Percentiles rank a stretch among this genome's conserved stretches.
These are phyloP conservation scores for Caenorhabditis wallacei DNA, from an alignment of 2,888 invertebrate species.

Conservation along the genomic window DNA sequence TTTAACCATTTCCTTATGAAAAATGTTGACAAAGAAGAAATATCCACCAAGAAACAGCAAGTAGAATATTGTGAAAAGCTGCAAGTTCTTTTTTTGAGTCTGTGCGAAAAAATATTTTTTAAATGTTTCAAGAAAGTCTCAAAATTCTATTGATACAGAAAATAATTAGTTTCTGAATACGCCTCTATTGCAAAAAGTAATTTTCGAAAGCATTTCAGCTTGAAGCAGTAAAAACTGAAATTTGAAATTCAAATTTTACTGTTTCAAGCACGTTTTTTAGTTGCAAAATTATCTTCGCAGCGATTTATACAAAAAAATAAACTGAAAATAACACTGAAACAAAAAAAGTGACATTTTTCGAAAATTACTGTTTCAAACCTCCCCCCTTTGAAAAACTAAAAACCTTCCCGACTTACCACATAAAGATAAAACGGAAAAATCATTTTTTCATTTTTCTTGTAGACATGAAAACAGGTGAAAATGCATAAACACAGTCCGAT, in stretches of 20 bases:
- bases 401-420: slow-evolving; percentile 56
- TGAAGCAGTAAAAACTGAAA: too few species aligned
- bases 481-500: slow-evolving; percentile 46
- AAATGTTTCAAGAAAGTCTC: neutral
- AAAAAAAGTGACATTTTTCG: neutral
- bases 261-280: too few species aligned
- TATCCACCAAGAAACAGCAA: slow-evolving; percentile 71
- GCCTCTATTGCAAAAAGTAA: too few species aligned
- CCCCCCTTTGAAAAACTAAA: too few species aligned
- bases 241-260: too few species aligned
- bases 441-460: slow-evolving; percentile 49
- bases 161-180: too few species aligned
- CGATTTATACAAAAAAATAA: too few species aligned
- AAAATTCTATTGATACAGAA: too few species aligned
- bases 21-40: slow-evolving; percentile 71
- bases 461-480: slow-evolving; percentile 53
- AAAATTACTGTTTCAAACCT: too few species aligned
- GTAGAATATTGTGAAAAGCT: slow-evolving; percentile 70
- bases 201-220: too few species aligned
- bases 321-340: too few species aligned
- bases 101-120: neutral
- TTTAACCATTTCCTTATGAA: slow-evolving; percentile 62
- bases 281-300: too few species aligned
- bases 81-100: slow-evolving; percentile 29
- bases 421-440: slow-evolving; percentile 64